A percentile compares a stretch with the other conserved stretches of the same genome.
These are phyloP conservation scores for Ariopsis seemanni DNA, from an alignment of 2,113 vertebrate genomes.

Conservation along the genomic window DNA sequence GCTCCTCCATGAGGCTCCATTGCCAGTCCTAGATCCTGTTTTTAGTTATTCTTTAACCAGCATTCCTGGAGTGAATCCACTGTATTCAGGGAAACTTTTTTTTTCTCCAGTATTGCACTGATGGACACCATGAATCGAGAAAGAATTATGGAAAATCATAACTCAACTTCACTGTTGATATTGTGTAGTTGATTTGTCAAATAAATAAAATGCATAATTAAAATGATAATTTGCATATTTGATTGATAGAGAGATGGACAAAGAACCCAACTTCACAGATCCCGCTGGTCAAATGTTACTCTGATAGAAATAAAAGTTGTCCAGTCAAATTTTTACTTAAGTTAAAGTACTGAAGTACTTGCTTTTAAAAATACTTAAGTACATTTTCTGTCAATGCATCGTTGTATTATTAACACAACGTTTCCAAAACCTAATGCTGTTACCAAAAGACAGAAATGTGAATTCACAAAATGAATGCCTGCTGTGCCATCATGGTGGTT, in stretches of 20 bases:
- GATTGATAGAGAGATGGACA: not conserved
- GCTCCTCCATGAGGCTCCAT: constrained; percentile 13
- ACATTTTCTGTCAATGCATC: no score
- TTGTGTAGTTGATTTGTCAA: not conserved
- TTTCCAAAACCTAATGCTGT: no score
- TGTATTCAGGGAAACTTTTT: constrained; percentile 13
- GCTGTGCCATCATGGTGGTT: no score
- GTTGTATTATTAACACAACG: no score
- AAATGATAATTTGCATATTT: not conserved
- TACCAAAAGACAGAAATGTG: no score
- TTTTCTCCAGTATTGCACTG: not conserved
- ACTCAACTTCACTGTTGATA: not conserved
- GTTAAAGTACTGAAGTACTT: no score
- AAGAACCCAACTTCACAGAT: no score
- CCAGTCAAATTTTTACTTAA: no score
- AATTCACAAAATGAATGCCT: no score
- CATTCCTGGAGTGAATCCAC: constrained; percentile 16
- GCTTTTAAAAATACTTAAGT: no score
- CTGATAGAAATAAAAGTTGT: no score
- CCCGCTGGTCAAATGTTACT: no score
- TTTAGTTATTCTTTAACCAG: constrained; percentile 41
- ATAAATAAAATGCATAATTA: not conserved
- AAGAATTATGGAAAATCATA: not conserved
- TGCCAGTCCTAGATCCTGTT: constrained; percentile 37
- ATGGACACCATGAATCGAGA: not conserved